These are phyloP conservation scores for Percopsis omiscomaycus DNA, from an alignment of 2,797 vertebrate genomes.

Conservation along the genomic window DNA sequence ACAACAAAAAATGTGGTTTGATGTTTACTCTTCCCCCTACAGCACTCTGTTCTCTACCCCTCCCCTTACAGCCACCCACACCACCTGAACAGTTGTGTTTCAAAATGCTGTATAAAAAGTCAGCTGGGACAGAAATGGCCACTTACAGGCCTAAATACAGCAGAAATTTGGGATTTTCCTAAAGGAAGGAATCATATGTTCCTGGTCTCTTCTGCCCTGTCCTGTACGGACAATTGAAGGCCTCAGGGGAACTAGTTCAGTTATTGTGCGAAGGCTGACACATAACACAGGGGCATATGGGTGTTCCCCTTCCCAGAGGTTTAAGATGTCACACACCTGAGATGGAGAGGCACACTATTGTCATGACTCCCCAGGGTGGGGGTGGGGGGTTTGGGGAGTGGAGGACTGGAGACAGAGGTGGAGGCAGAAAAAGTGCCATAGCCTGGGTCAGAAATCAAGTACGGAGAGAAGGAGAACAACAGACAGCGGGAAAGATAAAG, in stretches of 20 bases:
- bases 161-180: neutral
- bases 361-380: conserved; percentile 33
- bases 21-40: too few relatives aligned
- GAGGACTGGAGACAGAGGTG: conserved; percentile 28
- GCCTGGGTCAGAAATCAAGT: conserved; percentile 6
- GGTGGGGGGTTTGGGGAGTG: neutral
- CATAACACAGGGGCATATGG: conserved; percentile 68
- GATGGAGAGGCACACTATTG: conserved; percentile 51
- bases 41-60: too few relatives aligned
- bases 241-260: conserved; percentile 46
- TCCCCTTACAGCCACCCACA: too few relatives aligned
- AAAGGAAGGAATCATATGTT: neutral
- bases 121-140: too few relatives aligned
- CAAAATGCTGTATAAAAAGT: too few relatives aligned
- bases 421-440: conserved; percentile 23
- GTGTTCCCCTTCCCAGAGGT: conserved; percentile 79
- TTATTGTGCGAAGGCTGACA: conserved; percentile 63
- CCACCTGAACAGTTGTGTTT: too few relatives aligned
- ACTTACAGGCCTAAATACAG: too few relatives aligned
- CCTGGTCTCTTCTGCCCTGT: conserved; percentile 19
- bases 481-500: conserved; percentile 7
- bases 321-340: conserved; percentile 73
- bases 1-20: too few relatives aligned
- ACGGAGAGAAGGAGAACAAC: conserved; percentile 16
- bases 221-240: conserved; percentile 51